phyloP scores from a whole-genome alignment of 2,888 invertebrate genomes.

The Leptinotarsa haldemani region DNA sequence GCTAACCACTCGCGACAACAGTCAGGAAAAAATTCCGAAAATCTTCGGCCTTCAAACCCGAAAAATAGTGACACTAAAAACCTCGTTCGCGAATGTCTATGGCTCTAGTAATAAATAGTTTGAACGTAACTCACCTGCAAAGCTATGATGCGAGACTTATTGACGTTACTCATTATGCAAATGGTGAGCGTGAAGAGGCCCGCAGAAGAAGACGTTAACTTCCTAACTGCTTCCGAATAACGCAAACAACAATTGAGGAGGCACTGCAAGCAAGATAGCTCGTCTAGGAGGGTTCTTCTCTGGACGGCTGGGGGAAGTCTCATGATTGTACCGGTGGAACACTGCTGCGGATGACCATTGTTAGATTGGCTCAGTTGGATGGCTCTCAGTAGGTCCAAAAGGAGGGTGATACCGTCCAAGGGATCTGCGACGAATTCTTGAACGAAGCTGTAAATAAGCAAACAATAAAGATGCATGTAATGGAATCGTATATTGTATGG shows the following conservation, averaged over 20 bases:
- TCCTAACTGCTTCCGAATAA: constrained; percentile 82
- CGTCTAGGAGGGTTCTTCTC: constrained; percentile 83
- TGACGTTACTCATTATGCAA: constrained; percentile 89
- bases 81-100: too few relatives aligned
- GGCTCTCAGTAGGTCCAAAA: constrained; percentile 86
- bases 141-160: constrained; percentile 85
- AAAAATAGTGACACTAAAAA: too few relatives aligned
- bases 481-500: too few relatives aligned
- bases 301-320: constrained; percentile 76
- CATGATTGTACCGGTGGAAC: constrained; percentile 61
- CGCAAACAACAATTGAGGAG: constrained; percentile 83
- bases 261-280: constrained; percentile 90
- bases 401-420: constrained; percentile 85
- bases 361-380: constrained; percentile 85
- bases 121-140: constrained; percentile 75
- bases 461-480: too few relatives aligned
- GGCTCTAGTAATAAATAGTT: background rate
- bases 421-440: constrained; percentile 92
- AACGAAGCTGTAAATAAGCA: constrained; percentile 77
- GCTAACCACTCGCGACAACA: too few relatives aligned
- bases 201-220: constrained; percentile 81
- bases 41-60: too few relatives aligned
- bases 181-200: constrained; percentile 87
- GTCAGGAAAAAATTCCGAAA: too few relatives aligned
- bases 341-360: constrained; percentile 56